These are phyloP conservation scores for Cataglyphis albicans DNA, from an alignment of 2,888 invertebrate genomes.

Conservation along the genomic window DNA sequence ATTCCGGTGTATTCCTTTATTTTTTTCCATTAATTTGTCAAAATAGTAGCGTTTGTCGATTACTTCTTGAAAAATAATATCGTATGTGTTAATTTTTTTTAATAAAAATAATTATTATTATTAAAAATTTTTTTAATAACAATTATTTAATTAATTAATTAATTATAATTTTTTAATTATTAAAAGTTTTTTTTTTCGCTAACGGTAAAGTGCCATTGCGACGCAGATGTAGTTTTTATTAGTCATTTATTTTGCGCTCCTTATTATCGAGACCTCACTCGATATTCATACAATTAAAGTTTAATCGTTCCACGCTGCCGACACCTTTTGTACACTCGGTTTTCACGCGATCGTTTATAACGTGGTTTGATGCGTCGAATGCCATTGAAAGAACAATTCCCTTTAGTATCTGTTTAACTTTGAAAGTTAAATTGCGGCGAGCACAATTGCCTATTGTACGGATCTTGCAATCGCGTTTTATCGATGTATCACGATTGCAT, in stretches of 20 bases:
- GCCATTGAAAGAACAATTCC: conserved; percentile 44
- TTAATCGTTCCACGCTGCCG: conserved; percentile 16
- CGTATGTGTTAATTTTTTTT: not conserved
- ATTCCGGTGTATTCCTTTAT: conserved; percentile 28
- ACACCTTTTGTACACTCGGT: conserved; percentile 24
- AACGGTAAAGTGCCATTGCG: not conserved
- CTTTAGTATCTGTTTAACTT: conserved; percentile 40
- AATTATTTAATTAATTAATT: no score
- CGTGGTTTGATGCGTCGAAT: conserved; percentile 20
- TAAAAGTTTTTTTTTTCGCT: not conserved
- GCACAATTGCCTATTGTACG: conserved; percentile 44
- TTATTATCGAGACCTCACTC: conserved; percentile 17
- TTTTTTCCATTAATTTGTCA: conserved; percentile 37
- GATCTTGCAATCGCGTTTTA: conserved; percentile 43
- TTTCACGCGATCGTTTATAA: conserved; percentile 39
- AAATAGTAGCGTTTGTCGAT: conserved; percentile 31
- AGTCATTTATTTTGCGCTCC: conserved; percentile 12
- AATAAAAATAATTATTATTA: not conserved
- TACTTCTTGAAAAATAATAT: not conserved
- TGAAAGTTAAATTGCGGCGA: conserved; percentile 43
- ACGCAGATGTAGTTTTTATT: not conserved
- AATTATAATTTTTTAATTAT: no score
- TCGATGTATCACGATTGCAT: conserved; percentile 12
- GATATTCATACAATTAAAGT: conserved; percentile 36
- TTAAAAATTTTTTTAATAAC: not conserved